Conservation (phyloP, 2,888 invertebrate species). For the Hirtodrosophila duncani region DNA sequence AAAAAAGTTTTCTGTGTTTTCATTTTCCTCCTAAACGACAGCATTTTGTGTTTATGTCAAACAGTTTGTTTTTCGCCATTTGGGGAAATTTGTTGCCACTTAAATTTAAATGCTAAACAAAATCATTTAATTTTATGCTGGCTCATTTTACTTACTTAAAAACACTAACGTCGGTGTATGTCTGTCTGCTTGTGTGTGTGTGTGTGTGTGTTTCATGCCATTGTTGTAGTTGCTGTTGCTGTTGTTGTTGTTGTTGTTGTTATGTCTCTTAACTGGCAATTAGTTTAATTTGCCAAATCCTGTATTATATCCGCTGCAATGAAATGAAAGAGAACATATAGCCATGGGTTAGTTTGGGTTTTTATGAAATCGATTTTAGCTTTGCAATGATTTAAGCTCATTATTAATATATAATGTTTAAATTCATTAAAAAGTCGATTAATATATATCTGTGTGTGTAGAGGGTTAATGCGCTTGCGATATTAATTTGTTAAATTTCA, state of each 20-base stretch:
- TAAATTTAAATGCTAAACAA: slow-evolving; percentile 39
- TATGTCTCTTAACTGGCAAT: slow-evolving; percentile 51
- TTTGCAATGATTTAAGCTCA: slow-evolving; percentile 37
- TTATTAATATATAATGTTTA: slow-evolving; percentile 58
- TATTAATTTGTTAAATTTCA: slow-evolving; percentile 43
- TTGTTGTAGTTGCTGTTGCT: slow-evolving; percentile 17
- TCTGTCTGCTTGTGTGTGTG: slow-evolving; percentile 27
- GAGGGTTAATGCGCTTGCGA: slow-evolving; percentile 6
- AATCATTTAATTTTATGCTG: slow-evolving; percentile 17
- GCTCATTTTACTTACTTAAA: slow-evolving; percentile 46
- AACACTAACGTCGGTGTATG: slow-evolving; percentile 54
- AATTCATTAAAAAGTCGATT: slow-evolving; percentile 54
- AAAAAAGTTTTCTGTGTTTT: slow-evolving; percentile 19
- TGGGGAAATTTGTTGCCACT: slow-evolving; percentile 30
- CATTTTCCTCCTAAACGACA: slow-evolving; percentile 3
- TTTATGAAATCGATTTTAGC: slow-evolving; percentile 37
- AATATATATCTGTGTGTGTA: slow-evolving; percentile 20
- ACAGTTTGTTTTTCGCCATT: slow-evolving; percentile 7
- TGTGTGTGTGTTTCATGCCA: slow-evolving; percentile 7
- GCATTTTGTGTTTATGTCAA: slow-evolving; percentile 5
- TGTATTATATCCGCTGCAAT: slow-evolving; percentile 73
- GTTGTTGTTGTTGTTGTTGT: slow-evolving; percentile 8
- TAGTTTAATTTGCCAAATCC: slow-evolving; percentile 74
- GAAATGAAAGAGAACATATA: slow-evolving; percentile 14
- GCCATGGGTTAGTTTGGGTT: neutral